A percentile compares a stretch with the other conserved stretches of the same genome.
Conservation (phyloP, 2,113 vertebrate species). For the Hassar affinis region DNA sequence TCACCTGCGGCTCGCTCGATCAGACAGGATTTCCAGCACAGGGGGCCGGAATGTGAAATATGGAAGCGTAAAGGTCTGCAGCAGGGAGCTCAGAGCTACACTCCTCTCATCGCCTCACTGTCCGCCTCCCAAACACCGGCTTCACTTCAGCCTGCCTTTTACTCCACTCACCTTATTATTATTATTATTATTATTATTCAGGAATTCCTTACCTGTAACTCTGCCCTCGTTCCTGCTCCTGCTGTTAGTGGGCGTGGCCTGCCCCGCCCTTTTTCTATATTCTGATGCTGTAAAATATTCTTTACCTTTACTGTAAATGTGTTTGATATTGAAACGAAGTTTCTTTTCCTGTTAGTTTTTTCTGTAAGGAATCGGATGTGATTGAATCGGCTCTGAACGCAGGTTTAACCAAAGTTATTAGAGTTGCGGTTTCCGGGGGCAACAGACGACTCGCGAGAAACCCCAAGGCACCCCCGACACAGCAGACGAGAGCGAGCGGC, state of each 20-base stretch:
- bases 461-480: not conserved
- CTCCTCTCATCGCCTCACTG: not conserved
- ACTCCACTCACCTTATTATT: not conserved
- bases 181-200: not conserved
- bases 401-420: not conserved
- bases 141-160: not conserved
- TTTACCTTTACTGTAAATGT: not conserved
- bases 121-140: not conserved
- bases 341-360: not conserved
- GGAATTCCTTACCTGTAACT: not conserved
- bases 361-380: not conserved
- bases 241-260: not conserved
- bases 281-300: not conserved
- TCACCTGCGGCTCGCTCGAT: conserved; percentile 32
- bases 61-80: conserved; percentile 58
- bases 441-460: not conserved
- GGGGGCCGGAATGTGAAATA: conserved; percentile 62
- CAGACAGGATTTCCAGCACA: conserved; percentile 61
- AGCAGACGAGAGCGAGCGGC: not conserved
- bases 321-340: not conserved
- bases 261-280: not conserved
- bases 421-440: not conserved
- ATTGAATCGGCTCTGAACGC: not conserved
- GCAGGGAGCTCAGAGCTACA: conserved; percentile 54
- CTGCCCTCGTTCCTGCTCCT: not conserved